These are phyloP conservation scores for Aphyosemion australe DNA, from an alignment of 2,113 vertebrate species.

Conservation along the genomic window DNA sequence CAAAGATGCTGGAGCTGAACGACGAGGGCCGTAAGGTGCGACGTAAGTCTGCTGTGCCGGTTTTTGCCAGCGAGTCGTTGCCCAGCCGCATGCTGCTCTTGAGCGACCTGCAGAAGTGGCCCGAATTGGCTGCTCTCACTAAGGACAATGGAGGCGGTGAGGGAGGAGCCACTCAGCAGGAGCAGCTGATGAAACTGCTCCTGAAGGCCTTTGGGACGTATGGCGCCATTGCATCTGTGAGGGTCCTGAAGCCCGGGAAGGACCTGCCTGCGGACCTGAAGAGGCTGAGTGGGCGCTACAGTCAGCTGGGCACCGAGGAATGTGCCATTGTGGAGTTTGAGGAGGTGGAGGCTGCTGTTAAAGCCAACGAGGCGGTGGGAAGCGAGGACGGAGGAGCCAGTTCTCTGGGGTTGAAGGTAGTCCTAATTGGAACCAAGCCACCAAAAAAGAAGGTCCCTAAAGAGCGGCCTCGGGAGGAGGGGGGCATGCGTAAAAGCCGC, in stretches of 20 bases:
- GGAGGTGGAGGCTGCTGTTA: conserved; percentile 91
- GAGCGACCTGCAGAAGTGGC: conserved; percentile 86
- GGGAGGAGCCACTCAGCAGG: conserved; percentile 79
- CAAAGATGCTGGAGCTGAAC: conserved; percentile 87
- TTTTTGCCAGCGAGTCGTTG: conserved; percentile 92
- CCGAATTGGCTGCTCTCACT: conserved; percentile 77
- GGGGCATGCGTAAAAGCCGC: conserved; percentile 78
- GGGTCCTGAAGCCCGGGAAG: conserved; percentile 90
- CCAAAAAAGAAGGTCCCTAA: conserved; percentile 93
- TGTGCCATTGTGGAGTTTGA: conserved; percentile 96
- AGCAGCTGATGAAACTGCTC: conserved; percentile 92
- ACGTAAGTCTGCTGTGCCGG: conserved; percentile 85
- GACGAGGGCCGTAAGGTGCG: conserved; percentile 92
- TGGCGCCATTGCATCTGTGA: conserved; percentile 88
- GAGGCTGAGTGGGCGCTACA: conserved; percentile 87
- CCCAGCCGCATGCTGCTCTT: conserved; percentile 95
- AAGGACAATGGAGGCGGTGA: conserved; percentile 70
- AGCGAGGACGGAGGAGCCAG: conserved; percentile 72
- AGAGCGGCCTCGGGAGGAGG: conserved; percentile 83
- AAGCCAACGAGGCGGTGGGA: conserved; percentile 85
- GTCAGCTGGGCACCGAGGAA: conserved; percentile 87
- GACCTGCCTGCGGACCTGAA: conserved; percentile 91
- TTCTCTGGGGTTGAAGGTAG: conserved; percentile 81
- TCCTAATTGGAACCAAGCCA: conserved; percentile 92
- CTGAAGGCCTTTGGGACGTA: conserved; percentile 91